phyloP scores from a whole-genome alignment of 2,888 invertebrate genomes.

The Labia minor region DNA sequence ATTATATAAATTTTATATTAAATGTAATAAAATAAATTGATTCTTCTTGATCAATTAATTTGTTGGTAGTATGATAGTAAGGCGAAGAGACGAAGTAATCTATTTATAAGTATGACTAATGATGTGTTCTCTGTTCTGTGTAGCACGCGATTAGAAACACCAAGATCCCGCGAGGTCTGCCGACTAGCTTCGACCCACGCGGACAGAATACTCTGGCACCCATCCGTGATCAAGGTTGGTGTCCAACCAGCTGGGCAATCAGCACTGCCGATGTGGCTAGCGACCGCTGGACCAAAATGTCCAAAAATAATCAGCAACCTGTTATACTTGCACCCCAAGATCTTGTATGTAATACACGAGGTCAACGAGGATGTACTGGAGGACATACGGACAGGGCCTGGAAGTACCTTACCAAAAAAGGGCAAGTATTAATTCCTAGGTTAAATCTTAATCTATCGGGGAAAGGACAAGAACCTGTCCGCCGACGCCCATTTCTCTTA shows the following conservation, averaged over 20 bases:
- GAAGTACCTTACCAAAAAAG: slow-evolving; percentile 68
- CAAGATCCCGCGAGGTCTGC: slow-evolving; percentile 50
- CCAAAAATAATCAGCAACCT: slow-evolving; percentile 62
- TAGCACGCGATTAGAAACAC: slow-evolving; percentile 45
- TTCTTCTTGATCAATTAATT: slow-evolving; percentile 16
- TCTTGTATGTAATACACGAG: slow-evolving; percentile 68
- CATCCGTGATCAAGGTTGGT: slow-evolving; percentile 50
- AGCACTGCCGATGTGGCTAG: slow-evolving; percentile 72
- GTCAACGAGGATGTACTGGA: slow-evolving; percentile 72
- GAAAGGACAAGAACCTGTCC: background rate
- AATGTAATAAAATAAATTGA: too few species aligned
- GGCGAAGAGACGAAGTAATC: slow-evolving; percentile 4
- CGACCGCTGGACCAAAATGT: slow-evolving; percentile 72
- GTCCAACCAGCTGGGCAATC: slow-evolving; percentile 89
- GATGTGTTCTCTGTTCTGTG: slow-evolving; percentile 38
- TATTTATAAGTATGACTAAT: slow-evolving; percentile 29
- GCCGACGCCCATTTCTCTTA: background rate
- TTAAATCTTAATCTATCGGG: background rate
- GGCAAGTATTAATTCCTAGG: slow-evolving; percentile 35
- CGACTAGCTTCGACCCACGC: slow-evolving; percentile 64
- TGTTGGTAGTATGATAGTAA: slow-evolving; percentile 22
- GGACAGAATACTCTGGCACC: slow-evolving; percentile 62
- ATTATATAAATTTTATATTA: too few species aligned
- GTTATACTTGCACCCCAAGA: slow-evolving; percentile 74
- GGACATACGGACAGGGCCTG: slow-evolving; percentile 87